Percentiles rank a stretch among this genome's conserved stretches.
Conservation (phyloP, 1,140 invertebrate species). For the Drosophila insularis region DNA sequence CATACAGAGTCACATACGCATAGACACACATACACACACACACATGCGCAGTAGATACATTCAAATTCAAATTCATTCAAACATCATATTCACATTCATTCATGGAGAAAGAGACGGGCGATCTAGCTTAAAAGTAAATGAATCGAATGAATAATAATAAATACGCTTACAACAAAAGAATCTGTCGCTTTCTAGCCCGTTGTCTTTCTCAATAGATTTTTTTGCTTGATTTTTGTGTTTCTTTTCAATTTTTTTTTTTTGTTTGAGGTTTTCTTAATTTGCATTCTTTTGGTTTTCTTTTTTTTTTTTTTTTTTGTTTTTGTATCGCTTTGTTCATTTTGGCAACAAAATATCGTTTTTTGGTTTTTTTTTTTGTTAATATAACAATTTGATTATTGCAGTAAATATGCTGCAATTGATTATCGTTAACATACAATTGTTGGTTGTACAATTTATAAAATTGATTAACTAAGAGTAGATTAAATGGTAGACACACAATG, state of each 20-base stretch:
- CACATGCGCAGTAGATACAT: conserved; percentile 14
- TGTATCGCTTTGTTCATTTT: conserved; percentile 37
- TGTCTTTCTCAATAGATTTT: conserved; percentile 37
- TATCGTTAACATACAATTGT: conserved; percentile 64
- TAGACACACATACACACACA: conserved; percentile 30
- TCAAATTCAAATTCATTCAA: background rate
- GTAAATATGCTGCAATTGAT: conserved; percentile 20
- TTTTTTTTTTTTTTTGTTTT: background rate
- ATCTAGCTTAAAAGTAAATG: conserved; percentile 56
- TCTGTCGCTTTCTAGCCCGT: conserved; percentile 17
- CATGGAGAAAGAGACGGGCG: conserved; percentile 24
- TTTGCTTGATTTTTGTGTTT: background rate
- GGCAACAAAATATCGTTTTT: conserved; percentile 46
- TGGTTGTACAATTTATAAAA: conserved; percentile 67
- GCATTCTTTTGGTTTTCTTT: background rate
- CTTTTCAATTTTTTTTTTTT: background rate
- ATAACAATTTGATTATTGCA: conserved; percentile 70
- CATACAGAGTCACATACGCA: conserved; percentile 40
- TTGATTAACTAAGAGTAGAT: conserved; percentile 51
- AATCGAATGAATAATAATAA: conserved; percentile 24
- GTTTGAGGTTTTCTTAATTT: background rate
- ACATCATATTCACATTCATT: conserved; percentile 10
- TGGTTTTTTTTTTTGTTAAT: conserved; percentile 41
- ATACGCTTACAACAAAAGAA: conserved; percentile 65
- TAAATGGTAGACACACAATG: conserved; percentile 68